Base-by-base conservation (phyloP, 2,888 invertebrate species). In the Eupithecia subumbrata region DNA sequence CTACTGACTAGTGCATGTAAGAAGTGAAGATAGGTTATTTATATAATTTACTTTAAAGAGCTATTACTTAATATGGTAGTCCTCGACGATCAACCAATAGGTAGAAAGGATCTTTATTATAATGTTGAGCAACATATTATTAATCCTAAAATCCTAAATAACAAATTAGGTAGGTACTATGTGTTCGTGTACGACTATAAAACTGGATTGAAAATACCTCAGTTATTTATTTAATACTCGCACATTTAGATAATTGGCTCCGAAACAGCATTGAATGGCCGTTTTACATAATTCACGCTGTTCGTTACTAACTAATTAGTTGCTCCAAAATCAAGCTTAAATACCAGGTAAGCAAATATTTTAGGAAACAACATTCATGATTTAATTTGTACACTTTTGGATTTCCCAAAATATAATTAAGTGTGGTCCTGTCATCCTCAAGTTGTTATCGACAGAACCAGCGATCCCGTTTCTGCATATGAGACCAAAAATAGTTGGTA, bases 181-280 rank as follows among this genome's bases (percentile, higher is more conserved):
- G n/a, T 48, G 25, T 30, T 63, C 18, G 8, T n/a, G n/a, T 12
- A 16, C 30, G 16, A 64, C 30, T n/a, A 37, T 67, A 34, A 48
- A 68, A 68, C 43, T 22, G 63, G 60, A 71, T 68, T 40, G 37
- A 48, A 52, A 69, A 69, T 52, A 75, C 25, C 56, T 14, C 18
- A 45, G 69, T 66, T 22, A 69, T 63, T 64, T 56, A 77, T 71
- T 73, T 73, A 80, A 80, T 78, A 74, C 37, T n/a, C 68, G 72
- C 67, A 78, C 66, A 14, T 78, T 73, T 79, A 81, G 79, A 43
- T 63, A 40, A 74, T 81, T 78, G 73, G 64, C 52, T 37, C 48
- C 34, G 52, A 67, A 45, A 69, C 70, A 64, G 69, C 64, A 71
- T 75, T 68, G 22, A 37, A 43, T 40, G 67, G 40, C 18, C 67